Conservation (phyloP, 2,797 vertebrate species). For the Avahi laniger region DNA sequence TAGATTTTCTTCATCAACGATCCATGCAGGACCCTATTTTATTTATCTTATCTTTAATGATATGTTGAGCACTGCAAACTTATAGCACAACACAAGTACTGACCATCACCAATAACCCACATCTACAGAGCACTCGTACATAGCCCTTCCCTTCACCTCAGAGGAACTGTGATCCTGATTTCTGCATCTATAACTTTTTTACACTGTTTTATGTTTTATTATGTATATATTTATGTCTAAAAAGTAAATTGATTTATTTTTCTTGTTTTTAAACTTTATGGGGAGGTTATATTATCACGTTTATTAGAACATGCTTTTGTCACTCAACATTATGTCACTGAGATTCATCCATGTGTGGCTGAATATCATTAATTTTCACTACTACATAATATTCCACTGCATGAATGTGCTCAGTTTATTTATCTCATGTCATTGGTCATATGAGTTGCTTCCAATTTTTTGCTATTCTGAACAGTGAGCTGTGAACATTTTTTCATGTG, state of each 20-base stretch:
- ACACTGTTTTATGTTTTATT: constrained; percentile 2
- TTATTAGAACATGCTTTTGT: constrained; percentile 18
- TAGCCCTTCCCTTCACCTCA: neutral
- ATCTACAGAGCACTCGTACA: neutral
- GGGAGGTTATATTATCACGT: neutral
- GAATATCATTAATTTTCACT: neutral
- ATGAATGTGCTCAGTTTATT: neutral
- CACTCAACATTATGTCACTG: neutral
- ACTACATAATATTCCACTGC: neutral
- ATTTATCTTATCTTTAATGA: neutral
- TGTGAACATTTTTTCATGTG: neutral
- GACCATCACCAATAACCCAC: neutral
- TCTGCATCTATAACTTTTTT: neutral
- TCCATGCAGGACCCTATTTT: neutral
- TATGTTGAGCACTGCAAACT: neutral
- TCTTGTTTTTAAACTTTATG: constrained; percentile 20
- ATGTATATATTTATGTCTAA: neutral
- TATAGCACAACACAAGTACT: neutral
- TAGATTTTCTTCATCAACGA: neutral
- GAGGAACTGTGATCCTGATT: neutral
- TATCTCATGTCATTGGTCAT: neutral
- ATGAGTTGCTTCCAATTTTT: neutral
- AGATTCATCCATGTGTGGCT: neutral
- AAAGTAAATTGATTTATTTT: neutral
- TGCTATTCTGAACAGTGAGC: neutral